Evolutionary conservation across 2,797 vertebrate species (phyloP).

Genomic region (Schizopygopsis pylzovi): DNA sequence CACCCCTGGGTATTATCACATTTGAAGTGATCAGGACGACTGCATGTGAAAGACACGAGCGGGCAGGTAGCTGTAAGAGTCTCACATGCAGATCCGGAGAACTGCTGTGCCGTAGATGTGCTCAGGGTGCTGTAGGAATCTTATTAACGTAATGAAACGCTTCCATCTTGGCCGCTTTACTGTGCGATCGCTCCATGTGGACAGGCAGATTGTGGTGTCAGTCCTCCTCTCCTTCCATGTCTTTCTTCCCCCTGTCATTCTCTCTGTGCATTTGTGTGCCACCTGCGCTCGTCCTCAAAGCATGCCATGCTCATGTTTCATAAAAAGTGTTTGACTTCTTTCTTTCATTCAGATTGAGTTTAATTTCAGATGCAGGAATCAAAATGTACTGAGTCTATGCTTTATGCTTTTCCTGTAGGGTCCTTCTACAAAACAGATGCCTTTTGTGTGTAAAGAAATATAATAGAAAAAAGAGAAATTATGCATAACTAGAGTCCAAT

Average conservation of each 20-base stretch:
- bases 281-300: conserved; percentile 1
- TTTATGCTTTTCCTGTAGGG: neutral
- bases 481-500: neutral
- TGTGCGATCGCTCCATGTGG: conserved; percentile 13
- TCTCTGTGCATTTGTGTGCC: conserved; percentile 16
- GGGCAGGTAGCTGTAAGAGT: conserved; percentile 54
- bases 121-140: neutral
- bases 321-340: conserved; percentile 18
- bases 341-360: conserved; percentile 35
- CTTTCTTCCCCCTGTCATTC: conserved; percentile 25
- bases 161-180: conserved; percentile 11
- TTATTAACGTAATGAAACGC: conserved; percentile 38
- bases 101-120: conserved; percentile 10
- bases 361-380: conserved; percentile 50
- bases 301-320: conserved; percentile 18
- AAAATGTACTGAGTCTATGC: neutral
- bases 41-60: conserved; percentile 71
- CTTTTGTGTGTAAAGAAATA: conserved; percentile 5
- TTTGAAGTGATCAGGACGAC: conserved; percentile 73
- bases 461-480: neutral
- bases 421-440: conserved; percentile 17
- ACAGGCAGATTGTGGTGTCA: conserved; percentile 25
- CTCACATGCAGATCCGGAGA: conserved; percentile 30
- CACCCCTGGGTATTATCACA: conserved; percentile 66
- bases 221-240: conserved; percentile 56